These are phyloP conservation scores for Montipora foliosa DNA, from an alignment of 64 coral and sea anemone species.

Conservation along the genomic window DNA sequence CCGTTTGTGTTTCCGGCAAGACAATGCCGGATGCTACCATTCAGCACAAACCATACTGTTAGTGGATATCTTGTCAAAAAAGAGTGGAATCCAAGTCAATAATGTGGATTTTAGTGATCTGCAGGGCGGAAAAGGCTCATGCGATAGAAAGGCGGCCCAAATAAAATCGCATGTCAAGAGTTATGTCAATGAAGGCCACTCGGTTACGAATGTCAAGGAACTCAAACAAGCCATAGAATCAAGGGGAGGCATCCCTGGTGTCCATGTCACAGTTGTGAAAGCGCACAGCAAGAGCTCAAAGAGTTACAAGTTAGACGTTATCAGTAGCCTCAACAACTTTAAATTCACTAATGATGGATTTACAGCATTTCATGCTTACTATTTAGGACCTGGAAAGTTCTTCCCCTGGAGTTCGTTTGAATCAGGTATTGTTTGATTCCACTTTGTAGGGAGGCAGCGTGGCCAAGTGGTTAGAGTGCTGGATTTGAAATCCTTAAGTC, in stretches of 20 bases:
- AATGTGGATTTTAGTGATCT: conserved; percentile 42
- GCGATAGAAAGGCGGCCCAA: conserved; percentile 33
- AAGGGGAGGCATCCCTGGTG: conserved; percentile 43
- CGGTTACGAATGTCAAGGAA: conserved; percentile 16
- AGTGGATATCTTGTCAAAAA: neutral
- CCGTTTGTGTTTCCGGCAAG: conserved; percentile 14
- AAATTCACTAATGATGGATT: conserved; percentile 4
- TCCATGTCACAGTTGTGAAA: conserved; percentile 11
- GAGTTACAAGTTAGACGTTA: conserved; percentile 37
- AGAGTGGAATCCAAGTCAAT: conserved; percentile 2
- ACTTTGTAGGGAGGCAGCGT: too few relatives aligned
- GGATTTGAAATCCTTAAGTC: too few relatives aligned
- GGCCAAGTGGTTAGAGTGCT: too few relatives aligned
- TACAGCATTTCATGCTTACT: conserved; percentile 53
- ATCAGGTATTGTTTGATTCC: conserved; percentile 1
- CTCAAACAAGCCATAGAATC: conserved; percentile 34
- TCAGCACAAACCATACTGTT: conserved; percentile 8
- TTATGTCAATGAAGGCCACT: conserved; percentile 45
- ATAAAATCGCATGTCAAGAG: conserved; percentile 52
- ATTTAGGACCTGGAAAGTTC: conserved; percentile 50
- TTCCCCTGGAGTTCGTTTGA: conserved; percentile 27
- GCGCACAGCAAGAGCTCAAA: neutral
- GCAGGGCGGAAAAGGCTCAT: conserved; percentile 37
- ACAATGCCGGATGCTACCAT: conserved; percentile 52
- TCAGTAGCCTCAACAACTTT: conserved; percentile 35